Evolutionary conservation across 30 jellyfish, hydroid and myxozoan species (phyloP).

Genomic region (Phacellophora camtschatica): DNA sequence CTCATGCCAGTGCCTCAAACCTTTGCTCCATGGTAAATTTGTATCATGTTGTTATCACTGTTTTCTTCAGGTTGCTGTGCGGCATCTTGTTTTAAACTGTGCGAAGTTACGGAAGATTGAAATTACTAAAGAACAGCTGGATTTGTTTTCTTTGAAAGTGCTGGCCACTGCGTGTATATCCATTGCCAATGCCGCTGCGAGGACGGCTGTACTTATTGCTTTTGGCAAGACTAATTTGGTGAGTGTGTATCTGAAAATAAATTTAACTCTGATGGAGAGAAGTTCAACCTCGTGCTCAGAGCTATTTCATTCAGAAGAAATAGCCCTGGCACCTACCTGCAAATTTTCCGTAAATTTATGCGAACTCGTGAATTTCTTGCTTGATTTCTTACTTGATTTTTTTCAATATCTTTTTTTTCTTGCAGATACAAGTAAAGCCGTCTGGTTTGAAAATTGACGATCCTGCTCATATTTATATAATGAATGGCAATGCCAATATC

Average conservation of each 20-base stretch:
- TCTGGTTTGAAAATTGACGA: slow-evolving; percentile 36
- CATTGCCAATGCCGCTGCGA: slow-evolving; percentile 81
- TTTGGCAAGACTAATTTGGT: slow-evolving; percentile 96
- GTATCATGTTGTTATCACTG: too few relatives aligned
- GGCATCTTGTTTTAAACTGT: slow-evolving; percentile 61
- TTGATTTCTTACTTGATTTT: not conserved
- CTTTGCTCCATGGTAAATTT: too few relatives aligned
- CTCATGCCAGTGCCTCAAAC: too few relatives aligned
- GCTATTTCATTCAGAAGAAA: too few relatives aligned
- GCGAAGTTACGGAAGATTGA: slow-evolving; percentile 62
- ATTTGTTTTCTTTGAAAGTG: slow-evolving; percentile 90
- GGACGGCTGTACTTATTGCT: slow-evolving; percentile 98
- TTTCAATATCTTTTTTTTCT: not conserved
- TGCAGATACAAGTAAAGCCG: slow-evolving; percentile 91
- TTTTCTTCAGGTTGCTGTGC: slow-evolving; percentile 89
- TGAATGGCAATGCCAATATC: slow-evolving; percentile 41
- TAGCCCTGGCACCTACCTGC: too few relatives aligned
- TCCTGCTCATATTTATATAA: slow-evolving; percentile 57
- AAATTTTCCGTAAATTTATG: too few relatives aligned
- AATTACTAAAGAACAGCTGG: slow-evolving; percentile 93
- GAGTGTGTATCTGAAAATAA: not conserved
- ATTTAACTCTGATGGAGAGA: too few relatives aligned
- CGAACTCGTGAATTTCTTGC: too few relatives aligned
- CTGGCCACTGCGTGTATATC: slow-evolving; percentile 94
- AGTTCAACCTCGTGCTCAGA: too few relatives aligned